These are phyloP conservation scores for Hippocampus guttulatus DNA, from an alignment of 2,113 vertebrate genomes.

Conservation along the genomic window DNA sequence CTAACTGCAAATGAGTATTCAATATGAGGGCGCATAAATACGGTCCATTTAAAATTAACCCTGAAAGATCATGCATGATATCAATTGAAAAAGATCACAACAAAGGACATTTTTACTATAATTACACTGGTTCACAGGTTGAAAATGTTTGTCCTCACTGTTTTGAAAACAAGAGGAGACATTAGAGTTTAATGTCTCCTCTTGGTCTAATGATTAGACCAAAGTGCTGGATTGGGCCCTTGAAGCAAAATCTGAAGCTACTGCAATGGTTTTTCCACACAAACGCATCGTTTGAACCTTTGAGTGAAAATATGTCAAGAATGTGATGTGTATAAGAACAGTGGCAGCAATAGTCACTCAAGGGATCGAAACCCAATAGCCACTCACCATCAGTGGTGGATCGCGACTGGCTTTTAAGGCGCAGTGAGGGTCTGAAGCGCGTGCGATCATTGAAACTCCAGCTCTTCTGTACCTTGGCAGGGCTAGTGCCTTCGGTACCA, in stretches of 20 bases:
- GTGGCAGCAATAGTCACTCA: not conserved
- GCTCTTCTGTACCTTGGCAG: conserved; percentile 95
- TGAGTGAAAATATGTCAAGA: not conserved
- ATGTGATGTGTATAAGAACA: not conserved
- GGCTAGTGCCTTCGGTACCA: conserved; percentile 82
- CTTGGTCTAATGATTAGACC: too few species aligned
- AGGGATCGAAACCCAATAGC: not conserved
- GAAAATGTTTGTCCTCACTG: not conserved
- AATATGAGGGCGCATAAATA: too few species aligned
- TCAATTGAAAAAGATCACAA: too few species aligned
- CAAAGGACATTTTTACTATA: too few species aligned
- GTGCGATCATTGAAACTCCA: conserved; percentile 98
- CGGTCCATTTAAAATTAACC: too few species aligned
- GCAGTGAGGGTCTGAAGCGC: conserved; percentile 88
- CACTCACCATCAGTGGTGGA: conserved; percentile 81
- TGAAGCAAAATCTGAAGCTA: not conserved
- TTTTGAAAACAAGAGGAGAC: not conserved
- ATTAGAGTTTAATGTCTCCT: not conserved
- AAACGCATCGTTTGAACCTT: not conserved
- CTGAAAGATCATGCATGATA: too few species aligned
- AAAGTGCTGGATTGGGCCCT: not conserved
- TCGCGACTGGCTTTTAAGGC: conserved; percentile 92
- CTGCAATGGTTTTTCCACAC: not conserved
- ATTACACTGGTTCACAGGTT: too few species aligned
- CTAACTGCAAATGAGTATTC: too few species aligned